Conservation (phyloP, 37 sponge, comb jelly and placozoan species). For the Oopsacas minuta region DNA sequence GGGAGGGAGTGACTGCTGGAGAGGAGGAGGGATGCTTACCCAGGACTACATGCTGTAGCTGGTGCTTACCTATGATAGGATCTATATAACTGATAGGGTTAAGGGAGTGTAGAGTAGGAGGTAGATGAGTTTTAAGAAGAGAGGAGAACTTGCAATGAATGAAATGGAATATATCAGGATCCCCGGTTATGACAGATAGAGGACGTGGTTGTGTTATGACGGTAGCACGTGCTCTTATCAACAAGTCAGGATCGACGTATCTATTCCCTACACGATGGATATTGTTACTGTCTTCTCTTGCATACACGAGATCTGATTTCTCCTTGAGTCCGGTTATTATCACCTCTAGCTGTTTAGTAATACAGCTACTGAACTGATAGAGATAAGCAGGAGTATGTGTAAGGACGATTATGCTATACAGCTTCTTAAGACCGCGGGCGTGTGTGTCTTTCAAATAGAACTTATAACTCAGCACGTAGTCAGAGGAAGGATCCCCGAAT, state of each 20-base stretch:
- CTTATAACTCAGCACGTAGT: conserved; percentile 16
- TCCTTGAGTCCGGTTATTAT: background rate
- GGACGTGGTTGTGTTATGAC: background rate
- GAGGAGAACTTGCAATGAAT: background rate
- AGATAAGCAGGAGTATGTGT: background rate
- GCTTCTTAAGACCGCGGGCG: background rate
- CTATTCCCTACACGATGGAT: background rate
- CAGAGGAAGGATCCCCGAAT: background rate
- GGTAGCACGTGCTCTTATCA: background rate
- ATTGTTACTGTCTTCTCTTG: background rate
- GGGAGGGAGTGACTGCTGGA: background rate
- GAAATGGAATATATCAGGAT: background rate
- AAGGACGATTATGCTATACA: background rate
- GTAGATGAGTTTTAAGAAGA: background rate
- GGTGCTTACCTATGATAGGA: background rate
- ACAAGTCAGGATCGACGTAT: background rate
- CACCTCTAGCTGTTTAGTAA: background rate
- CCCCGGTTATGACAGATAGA: background rate
- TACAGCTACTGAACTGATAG: background rate
- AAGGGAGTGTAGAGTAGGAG: background rate
- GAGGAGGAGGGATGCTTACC: background rate
- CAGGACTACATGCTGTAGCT: background rate
- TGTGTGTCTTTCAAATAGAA: conserved; percentile 12
- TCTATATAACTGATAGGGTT: background rate
- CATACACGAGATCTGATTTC: background rate